phyloP scores from a whole-genome alignment of 2,113 vertebrate species.

The Saguinus imperator region DNA sequence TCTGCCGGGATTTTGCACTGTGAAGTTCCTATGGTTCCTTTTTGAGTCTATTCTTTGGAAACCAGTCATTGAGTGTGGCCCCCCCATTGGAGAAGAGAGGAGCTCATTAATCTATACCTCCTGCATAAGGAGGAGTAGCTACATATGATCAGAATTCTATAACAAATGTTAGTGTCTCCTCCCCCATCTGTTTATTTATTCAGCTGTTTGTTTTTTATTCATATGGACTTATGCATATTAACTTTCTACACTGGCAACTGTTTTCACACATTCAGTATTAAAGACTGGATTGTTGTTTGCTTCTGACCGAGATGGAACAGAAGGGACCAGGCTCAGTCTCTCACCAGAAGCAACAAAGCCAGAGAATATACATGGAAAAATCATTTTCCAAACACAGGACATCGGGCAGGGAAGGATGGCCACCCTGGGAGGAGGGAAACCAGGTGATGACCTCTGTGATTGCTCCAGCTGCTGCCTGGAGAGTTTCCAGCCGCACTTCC shows the following conservation, averaged over 20 bases:
- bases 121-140: accelerated
- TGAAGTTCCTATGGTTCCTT: accelerated
- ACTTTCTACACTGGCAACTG: not conserved
- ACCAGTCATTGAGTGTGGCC: accelerated
- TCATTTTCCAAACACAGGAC: no score
- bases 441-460: accelerated
- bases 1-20: accelerated
- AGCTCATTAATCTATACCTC: accelerated
- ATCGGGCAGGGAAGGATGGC: accelerated
- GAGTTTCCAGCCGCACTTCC: accelerated
- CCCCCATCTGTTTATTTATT: not conserved
- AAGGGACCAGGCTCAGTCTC: not conserved
- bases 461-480: accelerated
- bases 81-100: accelerated
- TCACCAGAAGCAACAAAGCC: not conserved
- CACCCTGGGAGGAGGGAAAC: accelerated
- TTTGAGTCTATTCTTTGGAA: accelerated
- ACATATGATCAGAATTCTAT: accelerated
- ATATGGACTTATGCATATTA: not conserved
- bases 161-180: not conserved
- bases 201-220: not conserved
- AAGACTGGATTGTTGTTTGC: not conserved
- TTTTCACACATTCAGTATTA: not conserved
- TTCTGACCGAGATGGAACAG: not conserved
- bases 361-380: not conserved